These are phyloP conservation scores for Heliconius eleuchia DNA, from an alignment of 1,140 invertebrate genomes.

Conservation along the genomic window DNA sequence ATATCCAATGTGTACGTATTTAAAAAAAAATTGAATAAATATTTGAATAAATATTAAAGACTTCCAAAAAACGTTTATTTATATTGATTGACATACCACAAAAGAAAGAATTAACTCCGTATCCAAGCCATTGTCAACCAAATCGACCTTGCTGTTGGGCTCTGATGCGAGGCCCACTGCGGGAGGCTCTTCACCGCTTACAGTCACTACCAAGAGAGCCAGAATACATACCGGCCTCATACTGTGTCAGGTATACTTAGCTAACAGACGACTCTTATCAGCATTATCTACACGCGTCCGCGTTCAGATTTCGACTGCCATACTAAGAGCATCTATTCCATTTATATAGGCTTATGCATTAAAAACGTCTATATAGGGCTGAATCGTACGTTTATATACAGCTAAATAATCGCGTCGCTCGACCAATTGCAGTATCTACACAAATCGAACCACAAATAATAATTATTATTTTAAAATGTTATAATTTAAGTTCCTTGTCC, in stretches of 20 bases:
- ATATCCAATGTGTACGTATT: neutral
- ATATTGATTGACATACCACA: constrained; percentile 57
- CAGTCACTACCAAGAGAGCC: constrained; percentile 41
- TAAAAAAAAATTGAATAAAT: neutral
- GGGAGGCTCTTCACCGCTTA: constrained; percentile 36
- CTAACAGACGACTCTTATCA: constrained; percentile 41
- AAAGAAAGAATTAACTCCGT: constrained; percentile 62
- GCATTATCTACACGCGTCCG: constrained; percentile 63
- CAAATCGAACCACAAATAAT: constrained; percentile 1
- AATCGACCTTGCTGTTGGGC: constrained; percentile 41
- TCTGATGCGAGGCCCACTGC: constrained; percentile 36
- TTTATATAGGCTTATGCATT: constrained; percentile 70
- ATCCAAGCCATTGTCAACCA: constrained; percentile 48
- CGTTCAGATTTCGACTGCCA: constrained; percentile 70
- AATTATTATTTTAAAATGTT: neutral
- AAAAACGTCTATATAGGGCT: constrained; percentile 41
- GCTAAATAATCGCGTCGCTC: constrained; percentile 36
- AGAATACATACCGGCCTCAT: constrained; percentile 50
- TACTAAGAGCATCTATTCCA: constrained; percentile 57
- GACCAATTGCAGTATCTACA: neutral
- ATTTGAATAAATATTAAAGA: neutral
- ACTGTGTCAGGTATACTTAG: constrained; percentile 35
- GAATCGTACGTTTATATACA: constrained; percentile 32
- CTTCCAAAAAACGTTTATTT: constrained; percentile 1
- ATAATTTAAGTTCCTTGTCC: neutral